These are phyloP conservation scores for Dinoponera quadriceps DNA, from an alignment of 1,140 invertebrate genomes.

Conservation along the genomic window DNA sequence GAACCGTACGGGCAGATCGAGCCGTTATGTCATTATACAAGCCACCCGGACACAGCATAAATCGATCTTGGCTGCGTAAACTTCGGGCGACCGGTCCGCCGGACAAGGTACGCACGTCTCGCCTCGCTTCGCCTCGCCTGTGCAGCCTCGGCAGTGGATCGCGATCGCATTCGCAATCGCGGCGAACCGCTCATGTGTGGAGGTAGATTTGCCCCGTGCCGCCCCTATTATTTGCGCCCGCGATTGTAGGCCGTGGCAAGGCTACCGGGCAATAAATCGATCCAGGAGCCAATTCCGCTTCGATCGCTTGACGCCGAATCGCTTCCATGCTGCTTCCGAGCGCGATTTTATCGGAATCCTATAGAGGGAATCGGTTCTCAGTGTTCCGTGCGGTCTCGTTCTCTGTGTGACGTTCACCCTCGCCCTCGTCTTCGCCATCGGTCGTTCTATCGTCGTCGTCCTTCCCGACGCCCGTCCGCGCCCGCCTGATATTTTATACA, in stretches of 20 bases:
- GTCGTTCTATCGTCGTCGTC: background rate
- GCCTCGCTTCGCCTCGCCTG: background rate
- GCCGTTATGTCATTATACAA: slow-evolving; percentile 10
- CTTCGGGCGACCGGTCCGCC: slow-evolving; percentile 7
- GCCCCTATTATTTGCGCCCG: slow-evolving; percentile 64
- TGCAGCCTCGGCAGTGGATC: background rate
- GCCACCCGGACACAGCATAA: background rate
- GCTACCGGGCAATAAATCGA: slow-evolving; percentile 54
- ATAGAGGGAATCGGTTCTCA: slow-evolving; percentile 17
- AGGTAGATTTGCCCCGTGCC: slow-evolving; percentile 55
- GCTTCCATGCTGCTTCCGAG: slow-evolving; percentile 16
- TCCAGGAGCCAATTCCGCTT: slow-evolving; percentile 23
- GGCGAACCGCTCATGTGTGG: slow-evolving; percentile 43
- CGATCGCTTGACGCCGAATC: slow-evolving; percentile 21
- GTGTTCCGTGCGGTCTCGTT: background rate
- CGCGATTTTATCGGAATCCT: slow-evolving; percentile 63
- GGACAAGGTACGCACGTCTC: background rate
- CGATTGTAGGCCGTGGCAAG: slow-evolving; percentile 30
- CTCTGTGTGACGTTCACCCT: background rate
- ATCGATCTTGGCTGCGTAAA: slow-evolving; percentile 43
- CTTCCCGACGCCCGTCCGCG: background rate
- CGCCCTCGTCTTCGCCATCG: background rate
- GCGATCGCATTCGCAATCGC: slow-evolving; percentile 59
- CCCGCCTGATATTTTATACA: slow-evolving; percentile 70
- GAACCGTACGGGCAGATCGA: background rate